Evolutionary conservation across 2,888 invertebrate genomes (phyloP), one percentile per base, ranked within the genome.

Genomic region (Euspilapteryx auroguttella): DNA sequence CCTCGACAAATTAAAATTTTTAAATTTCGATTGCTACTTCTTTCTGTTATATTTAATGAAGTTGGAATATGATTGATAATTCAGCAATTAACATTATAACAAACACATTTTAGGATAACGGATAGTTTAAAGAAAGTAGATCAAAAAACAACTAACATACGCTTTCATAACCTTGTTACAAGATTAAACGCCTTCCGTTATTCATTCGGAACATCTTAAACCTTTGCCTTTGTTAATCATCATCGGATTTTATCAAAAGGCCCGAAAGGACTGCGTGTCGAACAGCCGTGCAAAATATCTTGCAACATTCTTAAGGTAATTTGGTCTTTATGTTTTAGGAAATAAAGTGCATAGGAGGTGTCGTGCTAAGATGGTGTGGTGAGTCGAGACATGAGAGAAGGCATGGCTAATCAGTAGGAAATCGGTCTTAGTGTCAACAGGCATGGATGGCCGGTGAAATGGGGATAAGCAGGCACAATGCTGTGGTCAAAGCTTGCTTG

Each of bases 391-490:
- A 53, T 57, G 55, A 53, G 59, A 63, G 58, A 54, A 51, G 50
- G 51, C 57, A 53, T 43, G 42, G 48, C 64, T 50, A 63, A 68
- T 59, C 40, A 47, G 58, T 56, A 66, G 51, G 57, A 63, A 66
- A 66, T 65, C 55, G 64, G 58, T 39, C 66, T 73, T 63, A 73
- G 63, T 66, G 71, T 73, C 73, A 68, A 64, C 71, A 64, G 65
- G n/a, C n/a, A n/a, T n/a, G n/a, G n/a, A n/a, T 65, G 65, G 59
- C 66, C 53, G 65, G 56, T 41, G 49, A 48, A 57, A 56, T 51
- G 51, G 49, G 51, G 45, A 37, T 36, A 37, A 41, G 43, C 40
- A 34, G 44, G 41, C 34, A 45, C 45, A 43, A 47, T 42, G 42
- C 34, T 34, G 32, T 44, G 24, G 27, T 12, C 24, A 33, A 22